Percentiles rank a stretch among this genome's conserved stretches.
phyloP scores from a whole-genome alignment of 2,797 vertebrate species.

The Euphonia xanthogaster region DNA sequence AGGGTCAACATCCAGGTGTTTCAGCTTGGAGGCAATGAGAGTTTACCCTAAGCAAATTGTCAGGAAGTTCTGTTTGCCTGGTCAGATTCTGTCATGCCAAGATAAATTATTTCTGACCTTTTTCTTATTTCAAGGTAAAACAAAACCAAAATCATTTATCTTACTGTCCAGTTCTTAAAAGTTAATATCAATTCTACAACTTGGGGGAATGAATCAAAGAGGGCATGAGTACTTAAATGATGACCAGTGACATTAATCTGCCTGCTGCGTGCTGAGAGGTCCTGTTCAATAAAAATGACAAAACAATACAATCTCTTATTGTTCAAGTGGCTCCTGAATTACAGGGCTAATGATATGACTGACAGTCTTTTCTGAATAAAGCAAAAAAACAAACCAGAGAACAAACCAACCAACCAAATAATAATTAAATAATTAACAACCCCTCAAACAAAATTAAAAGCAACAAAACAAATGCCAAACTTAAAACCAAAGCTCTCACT shows the following conservation, averaged over 20 bases:
- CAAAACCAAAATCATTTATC: background rate
- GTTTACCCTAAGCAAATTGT: background rate
- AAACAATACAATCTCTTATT: background rate
- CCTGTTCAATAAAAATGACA: background rate
- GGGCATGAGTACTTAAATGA: background rate
- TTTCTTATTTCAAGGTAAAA: constrained; percentile 20
- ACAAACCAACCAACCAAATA: background rate
- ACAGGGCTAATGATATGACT: background rate
- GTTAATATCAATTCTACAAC: constrained; percentile 8
- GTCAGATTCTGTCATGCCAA: background rate
- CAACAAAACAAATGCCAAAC: background rate
- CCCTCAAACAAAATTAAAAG: background rate
- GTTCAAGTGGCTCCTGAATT: background rate
- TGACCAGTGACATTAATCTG: background rate
- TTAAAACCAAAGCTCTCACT: background rate
- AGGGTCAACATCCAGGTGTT: background rate
- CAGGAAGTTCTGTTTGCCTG: background rate
- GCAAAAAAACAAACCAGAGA: background rate
- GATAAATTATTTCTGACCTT: constrained; percentile 37
- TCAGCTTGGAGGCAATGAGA: background rate
- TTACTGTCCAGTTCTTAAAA: constrained; percentile 24
- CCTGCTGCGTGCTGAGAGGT: background rate
- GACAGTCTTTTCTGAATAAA: background rate
- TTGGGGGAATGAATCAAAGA: background rate
- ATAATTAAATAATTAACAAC: background rate